Conservation (phyloP, 1,140 invertebrate genomes). For the Apis dorsata region DNA sequence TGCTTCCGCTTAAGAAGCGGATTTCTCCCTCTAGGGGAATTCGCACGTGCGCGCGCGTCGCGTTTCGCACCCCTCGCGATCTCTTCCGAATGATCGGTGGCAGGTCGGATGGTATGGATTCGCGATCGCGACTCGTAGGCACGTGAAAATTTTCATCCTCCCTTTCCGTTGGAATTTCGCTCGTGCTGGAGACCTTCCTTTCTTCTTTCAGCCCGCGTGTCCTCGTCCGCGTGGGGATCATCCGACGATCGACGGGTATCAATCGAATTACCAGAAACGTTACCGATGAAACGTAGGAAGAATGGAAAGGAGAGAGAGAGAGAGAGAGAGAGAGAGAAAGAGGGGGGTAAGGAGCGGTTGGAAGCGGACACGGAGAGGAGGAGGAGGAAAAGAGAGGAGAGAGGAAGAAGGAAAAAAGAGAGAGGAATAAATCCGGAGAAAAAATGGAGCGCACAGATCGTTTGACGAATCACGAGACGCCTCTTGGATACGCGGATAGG, state of each 20-base stretch:
- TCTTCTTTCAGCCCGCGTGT: neutral
- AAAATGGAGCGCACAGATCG: conserved; percentile 59
- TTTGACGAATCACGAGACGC: conserved; percentile 64
- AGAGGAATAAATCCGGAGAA: conserved; percentile 44
- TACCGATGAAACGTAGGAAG: too few species aligned
- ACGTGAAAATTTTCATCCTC: neutral
- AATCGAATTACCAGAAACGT: too few species aligned
- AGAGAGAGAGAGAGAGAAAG: neutral
- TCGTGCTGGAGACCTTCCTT: neutral
- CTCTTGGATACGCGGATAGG: conserved; percentile 54
- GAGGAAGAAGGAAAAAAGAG: conserved; percentile 14
- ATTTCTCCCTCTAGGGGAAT: too few species aligned
- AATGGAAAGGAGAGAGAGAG: too few species aligned
- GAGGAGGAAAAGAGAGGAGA: neutral
- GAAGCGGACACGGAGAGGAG: neutral
- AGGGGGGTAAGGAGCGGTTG: neutral
- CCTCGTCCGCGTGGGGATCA: neutral
- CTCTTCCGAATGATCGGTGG: neutral
- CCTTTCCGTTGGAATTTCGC: neutral
- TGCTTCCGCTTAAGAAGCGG: neutral
- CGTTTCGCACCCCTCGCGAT: neutral
- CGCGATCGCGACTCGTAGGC: too few species aligned
- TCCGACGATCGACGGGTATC: neutral
- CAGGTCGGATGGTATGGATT: neutral
- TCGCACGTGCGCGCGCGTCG: neutral